Percentiles rank a stretch among this genome's conserved stretches.
Conservation (phyloP, 2,113 vertebrate species). For the Addax nasomaculatus region DNA sequence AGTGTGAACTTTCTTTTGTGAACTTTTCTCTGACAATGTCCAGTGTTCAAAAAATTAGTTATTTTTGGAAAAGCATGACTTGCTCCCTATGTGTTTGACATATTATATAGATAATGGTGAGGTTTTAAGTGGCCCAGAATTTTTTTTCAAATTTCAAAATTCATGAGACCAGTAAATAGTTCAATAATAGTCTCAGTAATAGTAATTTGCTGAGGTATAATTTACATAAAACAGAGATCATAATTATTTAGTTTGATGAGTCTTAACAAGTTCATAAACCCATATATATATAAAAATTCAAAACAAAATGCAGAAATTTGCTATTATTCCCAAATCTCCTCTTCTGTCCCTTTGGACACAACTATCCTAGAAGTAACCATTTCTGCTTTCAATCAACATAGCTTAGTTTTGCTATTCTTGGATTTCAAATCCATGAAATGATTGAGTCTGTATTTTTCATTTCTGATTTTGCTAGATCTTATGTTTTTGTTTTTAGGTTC, state of each 20-base stretch:
- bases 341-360: neutral
- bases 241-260: neutral
- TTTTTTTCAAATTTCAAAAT: neutral
- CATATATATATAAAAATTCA: neutral
- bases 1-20: neutral
- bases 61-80: neutral
- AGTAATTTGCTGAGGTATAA: neutral
- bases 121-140: neutral
- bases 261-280: neutral
- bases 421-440: neutral
- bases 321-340: neutral
- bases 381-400: neutral
- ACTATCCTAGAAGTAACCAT: neutral
- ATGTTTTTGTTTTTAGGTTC: neutral
- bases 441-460: neutral
- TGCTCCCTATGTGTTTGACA: neutral
- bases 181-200: neutral
- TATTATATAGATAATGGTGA: neutral
- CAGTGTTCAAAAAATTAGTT: neutral
- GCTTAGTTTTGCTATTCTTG: neutral
- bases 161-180: neutral
- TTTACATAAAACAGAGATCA: neutral
- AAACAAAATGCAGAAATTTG: neutral
- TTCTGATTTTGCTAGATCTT: neutral
- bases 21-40: slow-evolving; percentile 25